These are phyloP conservation scores for Ostrea denselamellosa DNA, from an alignment of 1,140 invertebrate species.

Conservation along the genomic window DNA sequence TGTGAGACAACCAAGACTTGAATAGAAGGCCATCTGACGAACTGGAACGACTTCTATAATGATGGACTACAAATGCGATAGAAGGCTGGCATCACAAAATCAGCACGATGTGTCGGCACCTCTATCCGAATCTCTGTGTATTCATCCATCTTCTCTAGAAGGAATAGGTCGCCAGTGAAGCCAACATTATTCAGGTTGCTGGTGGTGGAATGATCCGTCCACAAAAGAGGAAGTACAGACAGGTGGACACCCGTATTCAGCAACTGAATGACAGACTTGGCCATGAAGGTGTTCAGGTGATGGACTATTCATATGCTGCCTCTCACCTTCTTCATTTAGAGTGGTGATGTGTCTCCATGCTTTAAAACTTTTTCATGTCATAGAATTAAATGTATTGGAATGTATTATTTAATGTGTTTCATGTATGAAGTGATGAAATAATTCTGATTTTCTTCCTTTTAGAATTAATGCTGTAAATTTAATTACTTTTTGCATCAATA, in stretches of 20 bases:
- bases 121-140: neutral
- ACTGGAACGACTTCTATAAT: neutral
- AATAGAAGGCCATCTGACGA: too few relatives aligned
- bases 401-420: too few relatives aligned
- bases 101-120: neutral
- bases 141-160: neutral
- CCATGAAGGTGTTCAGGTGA: neutral
- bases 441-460: too few relatives aligned
- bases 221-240: neutral
- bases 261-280: conserved; percentile 15
- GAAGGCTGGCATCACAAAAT: neutral
- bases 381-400: too few relatives aligned
- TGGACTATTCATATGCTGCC: conserved; percentile 17
- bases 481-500: too few relatives aligned
- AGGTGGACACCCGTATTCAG: neutral
- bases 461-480: too few relatives aligned
- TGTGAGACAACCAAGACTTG: too few relatives aligned
- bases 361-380: too few relatives aligned
- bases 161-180: neutral
- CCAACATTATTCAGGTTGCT: neutral
- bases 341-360: too few relatives aligned
- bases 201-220: neutral
- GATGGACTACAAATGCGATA: neutral
- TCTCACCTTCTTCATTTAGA: conserved; percentile 38
- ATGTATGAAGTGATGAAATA: too few relatives aligned